These are phyloP conservation scores for Microplitis mediator DNA, from an alignment of 1,140 invertebrate species.

Conservation along the genomic window DNA sequence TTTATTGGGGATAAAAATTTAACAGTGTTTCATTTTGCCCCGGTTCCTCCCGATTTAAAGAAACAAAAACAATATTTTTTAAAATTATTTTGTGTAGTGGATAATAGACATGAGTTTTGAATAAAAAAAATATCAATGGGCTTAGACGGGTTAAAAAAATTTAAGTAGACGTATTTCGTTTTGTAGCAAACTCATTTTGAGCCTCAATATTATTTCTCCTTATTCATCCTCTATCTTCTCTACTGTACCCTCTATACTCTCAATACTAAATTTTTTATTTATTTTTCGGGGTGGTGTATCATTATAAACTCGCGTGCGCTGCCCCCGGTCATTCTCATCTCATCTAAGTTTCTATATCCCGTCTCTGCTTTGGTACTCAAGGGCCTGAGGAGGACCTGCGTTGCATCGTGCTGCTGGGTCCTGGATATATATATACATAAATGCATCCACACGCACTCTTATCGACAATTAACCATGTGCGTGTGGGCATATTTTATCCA, in stretches of 20 bases:
- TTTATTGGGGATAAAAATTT: too few relatives aligned
- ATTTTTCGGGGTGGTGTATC: constrained; percentile 49
- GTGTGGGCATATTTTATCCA: not conserved
- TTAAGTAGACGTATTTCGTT: constrained; percentile 3
- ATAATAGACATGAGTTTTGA: too few relatives aligned
- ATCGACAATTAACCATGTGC: not conserved
- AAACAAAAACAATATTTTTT: too few relatives aligned
- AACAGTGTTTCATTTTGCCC: too few relatives aligned
- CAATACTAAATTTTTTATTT: constrained; percentile 12
- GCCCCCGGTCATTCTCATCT: constrained; percentile 60
- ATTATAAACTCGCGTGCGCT: constrained; percentile 61
- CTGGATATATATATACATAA: not conserved
- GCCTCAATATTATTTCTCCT: not conserved
- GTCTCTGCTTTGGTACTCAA: constrained; percentile 1
- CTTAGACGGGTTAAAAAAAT: too few relatives aligned
- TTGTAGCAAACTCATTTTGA: constrained; percentile 1
- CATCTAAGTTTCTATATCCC: constrained; percentile 35
- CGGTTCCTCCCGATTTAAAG: too few relatives aligned
- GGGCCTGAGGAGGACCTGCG: not conserved
- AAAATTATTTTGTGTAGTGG: too few relatives aligned
- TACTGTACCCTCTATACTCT: constrained; percentile 17
- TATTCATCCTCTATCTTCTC: constrained; percentile 3
- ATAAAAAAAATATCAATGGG: too few relatives aligned
- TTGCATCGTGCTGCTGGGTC: too few relatives aligned
- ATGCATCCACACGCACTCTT: not conserved